Conservation (phyloP, 2,888 invertebrate species). For the Callimorpha dominula region DNA sequence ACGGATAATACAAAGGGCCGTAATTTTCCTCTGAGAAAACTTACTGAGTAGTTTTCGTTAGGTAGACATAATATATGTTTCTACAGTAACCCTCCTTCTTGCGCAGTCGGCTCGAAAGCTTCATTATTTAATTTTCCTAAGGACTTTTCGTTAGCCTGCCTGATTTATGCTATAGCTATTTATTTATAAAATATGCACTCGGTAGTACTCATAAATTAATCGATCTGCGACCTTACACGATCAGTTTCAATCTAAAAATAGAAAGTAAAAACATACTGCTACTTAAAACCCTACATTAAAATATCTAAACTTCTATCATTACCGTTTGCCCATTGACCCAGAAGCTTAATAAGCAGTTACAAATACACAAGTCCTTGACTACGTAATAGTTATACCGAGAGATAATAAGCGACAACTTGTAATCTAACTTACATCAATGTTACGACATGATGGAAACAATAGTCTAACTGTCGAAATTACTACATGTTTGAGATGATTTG, state of each 20-base stretch:
- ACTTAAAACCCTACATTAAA: constrained; percentile 40
- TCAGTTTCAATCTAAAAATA: constrained; percentile 28
- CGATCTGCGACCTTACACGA: constrained; percentile 24
- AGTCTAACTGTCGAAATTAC: constrained; percentile 56
- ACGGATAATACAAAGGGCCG: not conserved
- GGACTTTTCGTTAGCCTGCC: too few relatives aligned
- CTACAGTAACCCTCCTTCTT: not conserved
- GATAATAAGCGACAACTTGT: constrained; percentile 57
- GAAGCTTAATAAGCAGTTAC: constrained; percentile 41
- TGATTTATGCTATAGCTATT: not conserved
- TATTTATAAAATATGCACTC: not conserved
- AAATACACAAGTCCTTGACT: constrained; percentile 39
- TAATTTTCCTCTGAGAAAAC: not conserved
- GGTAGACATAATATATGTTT: not conserved
- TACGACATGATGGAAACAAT: constrained; percentile 68
- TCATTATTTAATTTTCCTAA: not conserved
- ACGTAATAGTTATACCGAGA: constrained; percentile 32
- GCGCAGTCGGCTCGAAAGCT: not conserved
- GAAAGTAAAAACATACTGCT: constrained; percentile 30
- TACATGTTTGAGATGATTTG: constrained; percentile 44
- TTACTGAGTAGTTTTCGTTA: too few relatives aligned
- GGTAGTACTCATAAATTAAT: not conserved
- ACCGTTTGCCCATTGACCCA: constrained; percentile 46
- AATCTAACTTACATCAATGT: constrained; percentile 52
- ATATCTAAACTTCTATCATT: constrained; percentile 37